Conservation (phyloP, 2,113 vertebrate species). For the Caretta caretta region DNA sequence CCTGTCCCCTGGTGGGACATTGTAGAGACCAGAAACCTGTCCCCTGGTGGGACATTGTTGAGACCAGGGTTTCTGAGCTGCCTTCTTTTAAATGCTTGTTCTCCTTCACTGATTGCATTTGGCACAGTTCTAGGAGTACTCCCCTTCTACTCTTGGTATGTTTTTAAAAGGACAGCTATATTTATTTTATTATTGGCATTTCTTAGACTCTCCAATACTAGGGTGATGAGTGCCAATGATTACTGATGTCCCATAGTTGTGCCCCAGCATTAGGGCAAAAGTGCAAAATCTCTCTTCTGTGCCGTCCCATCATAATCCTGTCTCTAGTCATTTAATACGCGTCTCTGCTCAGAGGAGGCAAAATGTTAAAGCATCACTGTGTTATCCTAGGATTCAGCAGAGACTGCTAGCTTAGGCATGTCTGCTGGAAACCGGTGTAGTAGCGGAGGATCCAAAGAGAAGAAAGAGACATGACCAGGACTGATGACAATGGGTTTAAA, state of each 20-base stretch:
- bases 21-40: background rate
- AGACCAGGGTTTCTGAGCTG: background rate
- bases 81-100: background rate
- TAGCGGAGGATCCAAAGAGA: background rate
- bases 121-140: background rate
- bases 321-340: background rate
- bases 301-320: fast-evolving
- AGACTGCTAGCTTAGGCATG: background rate
- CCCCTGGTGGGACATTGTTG: background rate
- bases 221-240: background rate
- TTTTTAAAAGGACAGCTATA: background rate
- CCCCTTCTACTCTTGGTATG: background rate
- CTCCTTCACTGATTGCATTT: background rate
- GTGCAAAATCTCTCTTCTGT: fast-evolving
- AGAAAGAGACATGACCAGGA: too few species aligned
- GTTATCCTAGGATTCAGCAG: background rate
- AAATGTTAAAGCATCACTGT: background rate
- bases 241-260: background rate
- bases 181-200: background rate
- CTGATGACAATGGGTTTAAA: background rate
- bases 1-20: too few species aligned
- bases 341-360: background rate
- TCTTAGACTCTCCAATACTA: background rate
- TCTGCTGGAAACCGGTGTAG: background rate
- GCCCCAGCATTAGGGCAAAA: background rate